Base-by-base conservation (phyloP, 2,888 invertebrate species). In the Ectobius pallidus region DNA sequence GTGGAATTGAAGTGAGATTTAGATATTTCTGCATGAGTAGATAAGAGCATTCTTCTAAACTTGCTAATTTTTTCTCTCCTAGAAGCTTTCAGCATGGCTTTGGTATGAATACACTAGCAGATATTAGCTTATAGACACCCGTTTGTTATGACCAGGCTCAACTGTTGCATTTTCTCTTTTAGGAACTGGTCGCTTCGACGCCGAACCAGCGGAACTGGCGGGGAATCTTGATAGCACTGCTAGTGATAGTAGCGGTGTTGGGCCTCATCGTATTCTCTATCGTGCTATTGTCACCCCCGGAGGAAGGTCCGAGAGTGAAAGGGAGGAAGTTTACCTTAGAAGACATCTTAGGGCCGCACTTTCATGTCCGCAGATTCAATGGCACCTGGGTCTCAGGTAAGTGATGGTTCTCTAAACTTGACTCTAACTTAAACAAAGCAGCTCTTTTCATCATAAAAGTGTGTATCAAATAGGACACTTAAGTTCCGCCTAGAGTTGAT, bases 191-290 rank as follows among this genome's bases (percentile, higher is more conserved):
- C 78, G 93, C 93, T 49, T 89, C 92, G 68, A 92, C 94, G 16
- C 94, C 95, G 3, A 93, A 91, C 76, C 91, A 96, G 82, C 87
- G 96, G 76, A 97, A 97, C 86, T 97, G 97, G 96, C 90, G 94
- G 58, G 97, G 97, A 20, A 96, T 97, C 79, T 91, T 93, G 78
- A 97, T 96, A 78, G 96, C 96, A 0, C 86, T 96, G 75, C 87
- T 96, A 79, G 97, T 97, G 78, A 96, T 96, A 78, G 90, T 93
- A 25, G 91, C 93, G 34, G 95, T 96, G 42, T 90, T 95, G 78
- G 93, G 94, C 63, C 89, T 96, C 78, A 96, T 96, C 77, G 91
- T 96, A 77, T 92, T 95, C 85, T 95, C 96, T 79, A 95, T 97
- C 80, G 91, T 96, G 52, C 87, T 97, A 76, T 90, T 97, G 73